Conservation (phyloP, 64 coral and sea anemone species). For the Montipora sp. region DNA sequence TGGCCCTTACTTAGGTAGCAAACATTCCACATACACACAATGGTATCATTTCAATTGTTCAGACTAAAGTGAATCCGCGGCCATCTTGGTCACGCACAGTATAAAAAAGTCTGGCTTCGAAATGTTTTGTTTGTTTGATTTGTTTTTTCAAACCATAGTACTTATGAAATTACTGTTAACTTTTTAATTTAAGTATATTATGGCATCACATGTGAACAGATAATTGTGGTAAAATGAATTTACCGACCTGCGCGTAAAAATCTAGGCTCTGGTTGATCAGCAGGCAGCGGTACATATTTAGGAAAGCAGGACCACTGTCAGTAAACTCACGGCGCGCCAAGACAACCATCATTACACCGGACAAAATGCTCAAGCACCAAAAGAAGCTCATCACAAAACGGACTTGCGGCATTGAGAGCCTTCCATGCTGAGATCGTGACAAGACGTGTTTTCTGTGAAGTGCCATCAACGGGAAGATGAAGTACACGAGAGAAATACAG, state of each 20-base stretch:
- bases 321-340: constrained; percentile 75
- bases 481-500: constrained; percentile 78
- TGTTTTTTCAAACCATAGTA: too few species aligned
- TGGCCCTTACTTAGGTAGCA: too few species aligned
- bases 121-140: too few species aligned
- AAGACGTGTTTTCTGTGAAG: constrained; percentile 80
- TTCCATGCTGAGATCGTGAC: constrained; percentile 42
- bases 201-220: too few species aligned
- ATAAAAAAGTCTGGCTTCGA: too few species aligned
- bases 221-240: background rate
- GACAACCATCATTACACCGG: constrained; percentile 59
- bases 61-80: too few species aligned
- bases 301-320: constrained; percentile 27
- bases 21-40: too few species aligned
- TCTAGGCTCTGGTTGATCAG: constrained; percentile 84
- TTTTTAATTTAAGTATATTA: too few species aligned
- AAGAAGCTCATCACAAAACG: constrained; percentile 47
- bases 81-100: too few species aligned
- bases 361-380: constrained; percentile 68
- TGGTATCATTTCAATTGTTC: too few species aligned
- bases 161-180: too few species aligned
- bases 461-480: constrained; percentile 89
- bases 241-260: constrained; percentile 54
- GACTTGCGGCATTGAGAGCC: constrained; percentile 58
- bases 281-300: constrained; percentile 91